Evolutionary conservation across 2,797 vertebrate species (phyloP), one percentile per base, ranked within the genome.

Genomic region (Hephaestus fuliginosus): DNA sequence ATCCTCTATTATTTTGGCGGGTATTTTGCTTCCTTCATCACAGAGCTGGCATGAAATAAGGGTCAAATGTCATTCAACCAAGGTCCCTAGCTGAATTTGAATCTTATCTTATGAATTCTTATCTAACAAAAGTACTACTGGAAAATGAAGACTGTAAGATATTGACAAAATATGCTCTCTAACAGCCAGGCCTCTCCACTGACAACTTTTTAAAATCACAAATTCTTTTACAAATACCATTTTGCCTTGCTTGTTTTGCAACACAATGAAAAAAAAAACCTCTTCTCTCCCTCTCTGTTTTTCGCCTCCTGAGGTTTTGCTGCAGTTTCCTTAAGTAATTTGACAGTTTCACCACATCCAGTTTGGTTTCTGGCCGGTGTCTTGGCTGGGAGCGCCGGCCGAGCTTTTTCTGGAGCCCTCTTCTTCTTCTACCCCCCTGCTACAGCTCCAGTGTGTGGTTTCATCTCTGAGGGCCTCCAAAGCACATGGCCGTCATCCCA

Each of bases 321-420:
- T 94, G 92, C 94, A 89, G 91, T 94, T 96, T 96, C 95, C 93
- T 95, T 94, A 90, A 93, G 94, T 95, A 95, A 96, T 96, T 95
- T 96, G 95, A 95, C 94, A 95, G 95, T 91, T 95, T 94, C 90
- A 96, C 95, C 95, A 96, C 95, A 96, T 96, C 95, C 95, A 96
- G 92, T 95, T 94, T 93, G 95, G 94, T 95, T 94, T 94, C 91
- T 93, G 90, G 91, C 92, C 87, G 91, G 92, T 93, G 91, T 93
- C 88, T 93, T 93, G 92, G 93, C 92, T 88, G 73, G 76, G 82
- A 91, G 89, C 52, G 61, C 78, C 70, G 58, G 85, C 87, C 84
- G 67, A 79, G 90, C 92, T 94, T 95, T 95, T 95, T 95, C 93
- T 95, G 93, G 93, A 95, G 90, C 78, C 82, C 69, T 83, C 77